Percentiles rank a stretch among this genome's conserved stretches.
Conservation (phyloP, 2,113 vertebrate genomes). For the Hippocampus guttulatus region DNA sequence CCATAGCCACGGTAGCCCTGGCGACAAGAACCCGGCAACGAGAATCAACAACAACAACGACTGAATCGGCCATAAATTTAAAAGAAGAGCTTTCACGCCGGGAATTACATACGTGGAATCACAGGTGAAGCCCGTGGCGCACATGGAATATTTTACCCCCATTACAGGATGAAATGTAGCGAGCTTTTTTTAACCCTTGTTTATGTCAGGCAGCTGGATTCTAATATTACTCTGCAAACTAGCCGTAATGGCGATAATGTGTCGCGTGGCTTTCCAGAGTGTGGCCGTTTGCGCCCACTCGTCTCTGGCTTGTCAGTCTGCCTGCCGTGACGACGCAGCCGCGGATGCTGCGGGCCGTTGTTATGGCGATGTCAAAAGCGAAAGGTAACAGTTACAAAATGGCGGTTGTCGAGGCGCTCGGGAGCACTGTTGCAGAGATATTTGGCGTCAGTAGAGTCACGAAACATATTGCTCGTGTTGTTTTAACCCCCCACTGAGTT, state of each 20-base stretch:
- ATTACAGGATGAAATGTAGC: slow-evolving; percentile 49
- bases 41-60: slow-evolving; percentile 89
- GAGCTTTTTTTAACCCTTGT: slow-evolving; percentile 54
- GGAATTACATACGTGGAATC: slow-evolving; percentile 67
- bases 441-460: slow-evolving; percentile 47
- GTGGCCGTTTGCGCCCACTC: slow-evolving; percentile 11
- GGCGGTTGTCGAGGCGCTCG: slow-evolving; percentile 71
- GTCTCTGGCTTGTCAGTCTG: slow-evolving; percentile 32
- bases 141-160: slow-evolving; percentile 40
- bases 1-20: slow-evolving; percentile 99
- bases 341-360: slow-evolving; percentile 70
- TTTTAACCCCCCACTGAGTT: neutral
- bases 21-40: slow-evolving; percentile 97
- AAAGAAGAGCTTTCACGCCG: slow-evolving; percentile 66
- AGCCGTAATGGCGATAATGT: slow-evolving; percentile 30
- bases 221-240: slow-evolving; percentile 50
- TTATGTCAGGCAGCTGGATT: slow-evolving; percentile 56
- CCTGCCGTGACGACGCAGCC: slow-evolving; percentile 58
- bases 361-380: slow-evolving; percentile 82
- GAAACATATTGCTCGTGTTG: slow-evolving; percentile 22
- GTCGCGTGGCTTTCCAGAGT: slow-evolving; percentile 17
- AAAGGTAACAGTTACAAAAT: slow-evolving; percentile 74
- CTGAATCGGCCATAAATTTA: slow-evolving; percentile 70
- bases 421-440: slow-evolving; percentile 62
- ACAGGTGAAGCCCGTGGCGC: slow-evolving; percentile 69